Evolutionary conservation across 2,797 vertebrate species (phyloP), one percentile per base, ranked within the genome.

Genomic region (Falco columbarius): DNA sequence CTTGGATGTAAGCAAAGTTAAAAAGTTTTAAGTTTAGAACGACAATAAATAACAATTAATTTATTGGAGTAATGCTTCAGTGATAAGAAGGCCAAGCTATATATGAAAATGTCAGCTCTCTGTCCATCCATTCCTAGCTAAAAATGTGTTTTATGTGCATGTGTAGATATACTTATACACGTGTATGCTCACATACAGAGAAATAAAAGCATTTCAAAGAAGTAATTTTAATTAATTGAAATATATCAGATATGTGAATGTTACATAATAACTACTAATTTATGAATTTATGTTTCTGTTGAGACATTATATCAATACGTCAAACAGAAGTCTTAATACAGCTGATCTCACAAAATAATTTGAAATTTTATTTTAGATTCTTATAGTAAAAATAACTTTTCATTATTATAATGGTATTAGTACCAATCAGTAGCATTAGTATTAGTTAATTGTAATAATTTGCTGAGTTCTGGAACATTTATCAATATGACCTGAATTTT

Each of bases 41-140:
- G 12, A 17, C 16, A 83, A 65, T 16, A 77, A 70, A 75, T 42
- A 40, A 46, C 19, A 86, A 82, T 34, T 65, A 24, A 70, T 62
- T 68, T 77, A 4, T 23, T 40, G 14, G 22, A 9, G 6, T 46
- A 66, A 36, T 44, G 18, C 4, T 81, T 70, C 5, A 6, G 55
- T 46, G 26, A 85, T 89, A 58, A 14, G 9, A 85, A 72, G 4
- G 14, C 9, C n/a, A 86, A 85, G 42, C 11, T 65, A 12, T 19
- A 23, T 8, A 47, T 0, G 1, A 38, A 70, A 34, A 72, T 26
- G 7, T 1, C 18, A 70, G 1, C 18, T 58, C 5, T 66, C 14
- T 77, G 2, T 6, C 49, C 12, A 47, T 18, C 42, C 8, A 46
- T 68, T 88, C 20, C 9, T 56, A 82, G 42, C 5, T 58, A 74